These are phyloP conservation scores for Monochamus alternatus DNA, from an alignment of 2,888 invertebrate genomes.

Conservation along the genomic window DNA sequence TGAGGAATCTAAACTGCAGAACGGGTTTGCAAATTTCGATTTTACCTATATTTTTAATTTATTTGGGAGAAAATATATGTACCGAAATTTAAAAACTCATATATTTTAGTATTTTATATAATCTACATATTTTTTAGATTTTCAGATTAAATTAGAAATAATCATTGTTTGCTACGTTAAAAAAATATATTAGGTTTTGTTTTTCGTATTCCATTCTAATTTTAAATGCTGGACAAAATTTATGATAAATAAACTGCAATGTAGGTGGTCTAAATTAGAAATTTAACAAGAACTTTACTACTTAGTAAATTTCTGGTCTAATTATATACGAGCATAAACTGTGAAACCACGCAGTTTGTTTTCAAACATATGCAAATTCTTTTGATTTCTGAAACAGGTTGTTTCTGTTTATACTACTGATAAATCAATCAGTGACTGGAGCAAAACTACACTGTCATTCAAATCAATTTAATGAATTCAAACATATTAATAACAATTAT, in stretches of 20 bases:
- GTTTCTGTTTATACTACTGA: constrained; percentile 21
- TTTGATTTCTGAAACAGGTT: constrained; percentile 26
- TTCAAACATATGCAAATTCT: constrained; percentile 8
- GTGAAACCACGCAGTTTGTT: constrained; percentile 20
- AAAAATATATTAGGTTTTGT: no score
- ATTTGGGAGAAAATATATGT: no score
- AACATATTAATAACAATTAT: no score
- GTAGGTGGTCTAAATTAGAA: background rate
- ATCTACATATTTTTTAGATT: background rate
- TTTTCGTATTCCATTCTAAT: no score
- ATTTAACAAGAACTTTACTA: constrained; percentile 10
- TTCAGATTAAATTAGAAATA: background rate
- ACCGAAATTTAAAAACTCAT: no score
- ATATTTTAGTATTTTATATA: no score
- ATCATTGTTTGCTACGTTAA: no score
- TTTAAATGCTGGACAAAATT: no score
- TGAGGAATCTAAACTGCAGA: no score
- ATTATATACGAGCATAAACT: constrained; percentile 19
- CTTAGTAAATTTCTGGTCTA: constrained; percentile 9
- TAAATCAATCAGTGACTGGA: background rate
- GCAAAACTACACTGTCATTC: background rate
- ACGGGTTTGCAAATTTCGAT: no score
- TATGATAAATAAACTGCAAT: background rate
- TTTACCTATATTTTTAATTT: no score
- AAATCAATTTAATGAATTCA: no score